Base-by-base conservation (phyloP, 2,113 vertebrate species). In the Jacana jacana region DNA sequence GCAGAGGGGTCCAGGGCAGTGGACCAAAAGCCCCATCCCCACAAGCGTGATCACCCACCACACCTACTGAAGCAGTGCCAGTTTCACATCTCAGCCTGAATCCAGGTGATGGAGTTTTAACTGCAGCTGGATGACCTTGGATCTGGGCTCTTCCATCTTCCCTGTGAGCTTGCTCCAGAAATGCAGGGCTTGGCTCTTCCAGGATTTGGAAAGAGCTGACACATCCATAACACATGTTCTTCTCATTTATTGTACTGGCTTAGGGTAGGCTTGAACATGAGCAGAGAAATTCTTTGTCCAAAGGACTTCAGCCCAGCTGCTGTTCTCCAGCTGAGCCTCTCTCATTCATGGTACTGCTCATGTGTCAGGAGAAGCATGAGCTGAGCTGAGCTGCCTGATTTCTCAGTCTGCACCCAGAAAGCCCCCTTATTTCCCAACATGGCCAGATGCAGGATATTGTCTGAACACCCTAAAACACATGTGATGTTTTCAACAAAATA, bases 161-260 rank as follows among this genome's bases (percentile, higher is more conserved):
- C 30, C 72, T 40, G 19, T 0, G 2, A 90, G 22, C 58, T 68
- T 27, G 42, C 63, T 92, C 86, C 83, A 88, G 89, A 77, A 77
- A 57, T 0, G 0, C 30, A 81, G 37, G 54, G 33, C 31, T 70
- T 39, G 60, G 64, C 7, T 1, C 69, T 78, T 57, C 18, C 81
- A 70, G 40, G 49, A 61, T 83, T 63, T 86, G 86, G 44, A 64
- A 92, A 61, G 46, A 81, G 40, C 63, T 65, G 37, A 48, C 68
- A 77, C 58, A 81, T 57, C 37, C 60, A 49, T 52, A 78, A 63
- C 3, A 2, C n/a, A 46, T 33, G 16, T 30, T 80, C 40, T 64
- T 81, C 68, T 57, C 54, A 57, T 73, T 69, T 80, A 51, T 9
- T 57, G 39, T 37, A 58, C 44, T 69, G 42, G 44, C 58, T 90